Evolutionary conservation across 92 coral and sea anemone genomes (phyloP).

Genomic region (Phenganax stokvisi): DNA sequence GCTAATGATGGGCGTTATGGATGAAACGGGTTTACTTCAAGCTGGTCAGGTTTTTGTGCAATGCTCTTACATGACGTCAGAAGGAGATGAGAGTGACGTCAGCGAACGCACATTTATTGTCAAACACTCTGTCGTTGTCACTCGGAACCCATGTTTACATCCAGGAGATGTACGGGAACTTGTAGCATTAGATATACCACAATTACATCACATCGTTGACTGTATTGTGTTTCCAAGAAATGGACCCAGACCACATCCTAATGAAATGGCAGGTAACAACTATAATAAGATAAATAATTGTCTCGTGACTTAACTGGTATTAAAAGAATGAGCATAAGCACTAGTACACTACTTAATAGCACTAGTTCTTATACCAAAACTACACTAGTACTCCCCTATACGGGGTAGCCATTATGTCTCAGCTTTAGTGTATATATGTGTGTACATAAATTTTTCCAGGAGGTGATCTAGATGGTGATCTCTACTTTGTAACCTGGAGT

Average conservation of each 20-base stretch:
- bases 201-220: conserved; percentile 74
- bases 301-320: background rate
- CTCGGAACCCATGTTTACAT: conserved; percentile 92
- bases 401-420: no score
- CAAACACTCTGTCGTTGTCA: conserved; percentile 71
- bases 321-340: background rate
- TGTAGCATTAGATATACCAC: conserved; percentile 69
- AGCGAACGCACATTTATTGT: conserved; percentile 45
- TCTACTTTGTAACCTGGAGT: conserved; percentile 92
- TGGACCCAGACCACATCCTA: conserved; percentile 91
- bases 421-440: background rate
- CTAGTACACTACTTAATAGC: no score
- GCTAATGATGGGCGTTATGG: conserved; percentile 98
- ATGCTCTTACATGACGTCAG: conserved; percentile 60
- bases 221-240: conserved; percentile 79
- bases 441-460: conserved; percentile 41
- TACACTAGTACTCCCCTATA: no score
- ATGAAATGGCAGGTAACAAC: conserved; percentile 86
- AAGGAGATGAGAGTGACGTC: conserved; percentile 59
- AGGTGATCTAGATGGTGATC: conserved; percentile 96
- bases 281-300: background rate
- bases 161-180: conserved; percentile 92
- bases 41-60: conserved; percentile 91
- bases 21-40: conserved; percentile 74
- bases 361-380: no score